Evolutionary conservation across 2,113 vertebrate species (phyloP), one percentile per base, ranked within the genome.

Genomic region (Pheucticus melanocephalus): DNA sequence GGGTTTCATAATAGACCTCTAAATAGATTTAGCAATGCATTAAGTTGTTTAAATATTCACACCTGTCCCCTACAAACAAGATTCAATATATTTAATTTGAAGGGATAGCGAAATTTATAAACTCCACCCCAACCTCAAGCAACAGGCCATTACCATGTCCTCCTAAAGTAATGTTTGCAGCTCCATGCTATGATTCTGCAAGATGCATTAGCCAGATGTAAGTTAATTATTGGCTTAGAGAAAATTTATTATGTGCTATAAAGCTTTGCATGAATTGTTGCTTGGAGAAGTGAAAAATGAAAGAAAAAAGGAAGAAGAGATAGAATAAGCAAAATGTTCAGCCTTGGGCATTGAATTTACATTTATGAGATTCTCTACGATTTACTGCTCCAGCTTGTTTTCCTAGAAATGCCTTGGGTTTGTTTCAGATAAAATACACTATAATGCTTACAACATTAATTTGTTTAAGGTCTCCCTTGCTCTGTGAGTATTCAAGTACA

Each of bases 1-100:
- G 24, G n/a, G 63, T 66, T 96, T 85, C 9, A 5, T 53, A 53
- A 71, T 3, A 37, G 12, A 53, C n/a, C 37, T 85, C 80, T 61
- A 89, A 92, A 93, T 82, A 85, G 44, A 91, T 91, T 92, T n/a
- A 39, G 28, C 14, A 54, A 37, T 60, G 28, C 22, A 30, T 47
- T 53, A 47, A 64, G 27, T 70, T 92, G 17, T 78, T 96, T 69
- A 96, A 97, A 96, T 97, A 97, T 91, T 97, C 82, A 93, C 90
- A 87, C 5, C 18, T 28, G 30, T 86, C 71, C 84, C n/a, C 71
- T 72, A 70, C 79, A 96, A 95, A 75, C 57, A 97, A 86, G 51
- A n/a, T 80, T 91, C 87, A 82, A 87, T 88, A 72, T 35, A 18
- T 82, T 93, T 95, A 64, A 76, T 88, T 82, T 80, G 70, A 60